Evolutionary conservation across 2,113 vertebrate species (phyloP).

Genomic region (Oenanthe oenanthe): DNA sequence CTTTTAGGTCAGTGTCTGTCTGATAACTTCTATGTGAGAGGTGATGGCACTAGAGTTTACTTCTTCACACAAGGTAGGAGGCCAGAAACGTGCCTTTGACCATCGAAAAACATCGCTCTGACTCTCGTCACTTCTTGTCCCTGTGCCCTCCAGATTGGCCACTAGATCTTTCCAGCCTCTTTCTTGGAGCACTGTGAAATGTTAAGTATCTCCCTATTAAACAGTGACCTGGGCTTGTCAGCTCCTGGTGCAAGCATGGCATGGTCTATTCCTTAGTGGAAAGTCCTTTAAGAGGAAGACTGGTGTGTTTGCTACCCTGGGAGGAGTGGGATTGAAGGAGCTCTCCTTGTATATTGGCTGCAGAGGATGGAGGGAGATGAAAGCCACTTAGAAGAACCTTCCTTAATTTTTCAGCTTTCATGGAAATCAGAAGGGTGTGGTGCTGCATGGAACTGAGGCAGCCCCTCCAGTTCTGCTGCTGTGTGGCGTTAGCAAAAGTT

Average conservation of each 20-base stretch:
- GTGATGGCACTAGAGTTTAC: conserved; percentile 96
- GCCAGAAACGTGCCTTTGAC: not conserved
- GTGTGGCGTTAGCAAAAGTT: not conserved
- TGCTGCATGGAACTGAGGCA: not conserved
- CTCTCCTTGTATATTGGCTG: not conserved
- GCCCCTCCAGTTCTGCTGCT: not conserved
- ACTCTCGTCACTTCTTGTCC: not conserved
- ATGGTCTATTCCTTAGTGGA: not conserved
- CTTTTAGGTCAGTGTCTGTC: conserved; percentile 90
- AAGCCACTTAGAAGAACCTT: not conserved
- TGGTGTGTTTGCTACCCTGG: not conserved
- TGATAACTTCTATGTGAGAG: conserved; percentile 96
- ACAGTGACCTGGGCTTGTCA: not conserved
- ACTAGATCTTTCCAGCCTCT: not conserved
- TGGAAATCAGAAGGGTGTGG: not conserved
- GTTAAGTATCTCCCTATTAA: not conserved
- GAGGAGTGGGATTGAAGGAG: not conserved
- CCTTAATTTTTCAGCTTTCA: not conserved
- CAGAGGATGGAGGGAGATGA: not conserved
- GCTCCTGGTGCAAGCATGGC: not conserved
- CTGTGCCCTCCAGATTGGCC: not conserved
- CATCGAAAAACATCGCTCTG: not conserved
- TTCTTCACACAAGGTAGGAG: conserved; percentile 95
- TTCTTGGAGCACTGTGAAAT: not conserved
- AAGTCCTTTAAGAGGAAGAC: not conserved